Evolutionary conservation across 1,140 invertebrate genomes (phyloP).

Genomic region (Ptiloglossa arizonensis): DNA sequence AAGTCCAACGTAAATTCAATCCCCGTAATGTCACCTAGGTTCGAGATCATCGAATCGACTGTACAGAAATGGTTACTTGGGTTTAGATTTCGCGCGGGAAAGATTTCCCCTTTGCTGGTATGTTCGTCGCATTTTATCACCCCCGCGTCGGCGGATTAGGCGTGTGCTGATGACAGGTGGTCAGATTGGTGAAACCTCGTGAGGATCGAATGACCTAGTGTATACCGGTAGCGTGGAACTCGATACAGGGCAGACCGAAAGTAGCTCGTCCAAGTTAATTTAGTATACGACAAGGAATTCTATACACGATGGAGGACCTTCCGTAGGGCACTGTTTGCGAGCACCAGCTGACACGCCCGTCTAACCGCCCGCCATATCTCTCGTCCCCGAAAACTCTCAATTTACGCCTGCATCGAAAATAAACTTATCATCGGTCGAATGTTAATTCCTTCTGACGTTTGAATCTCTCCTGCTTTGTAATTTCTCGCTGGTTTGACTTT

Average conservation of each 20-base stretch:
- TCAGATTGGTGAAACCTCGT: constrained; percentile 61
- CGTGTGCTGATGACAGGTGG: constrained; percentile 69
- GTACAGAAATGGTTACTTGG: not conserved
- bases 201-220: constrained; percentile 73
- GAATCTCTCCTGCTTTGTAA: not conserved
- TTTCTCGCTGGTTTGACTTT: too few relatives aligned
- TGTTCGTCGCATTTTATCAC: constrained; percentile 1
- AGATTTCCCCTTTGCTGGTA: not conserved
- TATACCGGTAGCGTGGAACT: constrained; percentile 76
- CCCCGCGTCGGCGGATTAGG: constrained; percentile 27
- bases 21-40: too few relatives aligned
- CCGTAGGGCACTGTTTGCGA: constrained; percentile 53
- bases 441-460: constrained; percentile 48
- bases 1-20: too few relatives aligned
- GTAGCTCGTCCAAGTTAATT: constrained; percentile 61
- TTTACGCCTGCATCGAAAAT: constrained; percentile 56
- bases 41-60: too few relatives aligned
- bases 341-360: constrained; percentile 73
- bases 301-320: constrained; percentile 61
- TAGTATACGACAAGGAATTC: constrained; percentile 63
- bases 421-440: constrained; percentile 50
- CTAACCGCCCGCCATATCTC: constrained; percentile 39
- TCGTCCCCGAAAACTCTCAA: constrained; percentile 42
- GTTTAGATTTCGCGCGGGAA: not conserved
- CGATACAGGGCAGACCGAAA: constrained; percentile 61